Evolutionary conservation across 2,113 vertebrate genomes (phyloP).

Genomic region (Pelmatolapia mariae): DNA sequence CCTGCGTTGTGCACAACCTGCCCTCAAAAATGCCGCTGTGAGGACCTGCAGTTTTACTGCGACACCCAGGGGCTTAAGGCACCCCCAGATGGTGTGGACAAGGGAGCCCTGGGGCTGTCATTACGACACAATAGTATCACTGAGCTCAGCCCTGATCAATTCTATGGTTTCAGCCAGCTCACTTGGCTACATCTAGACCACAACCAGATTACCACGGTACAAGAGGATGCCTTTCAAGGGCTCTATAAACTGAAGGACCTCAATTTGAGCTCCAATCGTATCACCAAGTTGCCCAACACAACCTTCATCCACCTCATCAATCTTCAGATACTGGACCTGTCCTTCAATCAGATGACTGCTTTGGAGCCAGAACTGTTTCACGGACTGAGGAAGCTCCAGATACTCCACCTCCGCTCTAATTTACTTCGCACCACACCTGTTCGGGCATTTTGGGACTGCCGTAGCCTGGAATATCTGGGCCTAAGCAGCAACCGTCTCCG

Average conservation of each 20-base stretch:
- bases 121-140: conserved; percentile 96
- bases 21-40: conserved; percentile 99
- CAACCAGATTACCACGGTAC: conserved; percentile 95
- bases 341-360: conserved; percentile 96
- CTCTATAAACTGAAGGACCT: conserved; percentile 99
- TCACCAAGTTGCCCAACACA: conserved; percentile 98
- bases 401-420: conserved; percentile 94
- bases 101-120: conserved; percentile 95
- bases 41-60: conserved; percentile 99
- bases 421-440: conserved; percentile 96
- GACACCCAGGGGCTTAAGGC: conserved; percentile 98
- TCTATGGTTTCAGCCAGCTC: conserved; percentile 96
- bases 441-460: conserved; percentile 97
- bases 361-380: conserved; percentile 97
- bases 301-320: conserved; percentile 99
- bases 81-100: conserved; percentile 95
- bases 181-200: conserved; percentile 99
- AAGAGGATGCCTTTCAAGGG: conserved; percentile 98
- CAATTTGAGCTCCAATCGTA: conserved; percentile 98
- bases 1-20: conserved; percentile 96
- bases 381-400: conserved; percentile 95
- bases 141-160: conserved; percentile 95
- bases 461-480: conserved; percentile 97
- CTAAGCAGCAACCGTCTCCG: conserved; percentile 95
- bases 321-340: conserved; percentile 97